A percentile compares a stretch with the other conserved stretches of the same genome.
phyloP scores from a whole-genome alignment of 2,888 invertebrate species.

The Athetis lepigone region DNA sequence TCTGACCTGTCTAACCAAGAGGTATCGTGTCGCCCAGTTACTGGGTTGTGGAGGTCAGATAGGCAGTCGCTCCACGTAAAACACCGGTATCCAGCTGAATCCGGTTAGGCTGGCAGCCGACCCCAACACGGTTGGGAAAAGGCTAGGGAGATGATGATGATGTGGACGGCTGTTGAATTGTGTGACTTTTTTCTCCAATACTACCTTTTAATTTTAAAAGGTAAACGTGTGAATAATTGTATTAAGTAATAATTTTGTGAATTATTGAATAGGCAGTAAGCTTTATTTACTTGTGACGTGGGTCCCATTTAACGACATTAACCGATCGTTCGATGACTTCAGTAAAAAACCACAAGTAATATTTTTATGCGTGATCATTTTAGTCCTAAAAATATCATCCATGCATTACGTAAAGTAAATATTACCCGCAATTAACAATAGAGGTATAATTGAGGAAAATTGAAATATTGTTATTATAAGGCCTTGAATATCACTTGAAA shows the following conservation, averaged over 20 bases:
- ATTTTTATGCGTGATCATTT: background rate
- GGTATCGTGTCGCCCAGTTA: too few species aligned
- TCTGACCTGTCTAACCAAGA: too few species aligned
- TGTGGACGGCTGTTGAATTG: too few species aligned
- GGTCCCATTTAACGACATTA: constrained; percentile 43
- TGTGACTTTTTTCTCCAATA: too few species aligned
- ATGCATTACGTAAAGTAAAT: background rate
- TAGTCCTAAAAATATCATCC: constrained; percentile 2
- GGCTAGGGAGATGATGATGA: too few species aligned
- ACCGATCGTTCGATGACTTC: constrained; percentile 29
- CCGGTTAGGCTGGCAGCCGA: too few species aligned
- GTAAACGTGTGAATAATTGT: too few species aligned
- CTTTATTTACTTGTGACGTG: background rate
- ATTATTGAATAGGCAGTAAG: background rate
- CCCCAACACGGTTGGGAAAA: too few species aligned
- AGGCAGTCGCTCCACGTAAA: too few species aligned
- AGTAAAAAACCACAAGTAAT: background rate
- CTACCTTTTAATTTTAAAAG: background rate
- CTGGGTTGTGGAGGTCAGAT: too few species aligned
- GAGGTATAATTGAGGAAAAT: constrained; percentile 5
- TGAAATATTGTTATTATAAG: background rate
- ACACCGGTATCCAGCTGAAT: too few species aligned
- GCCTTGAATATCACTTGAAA: background rate
- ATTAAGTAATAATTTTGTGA: too few species aligned
- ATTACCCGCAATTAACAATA: background rate